These are phyloP conservation scores for Barbus barbus DNA, from an alignment of 2,113 vertebrate species.

Conservation along the genomic window DNA sequence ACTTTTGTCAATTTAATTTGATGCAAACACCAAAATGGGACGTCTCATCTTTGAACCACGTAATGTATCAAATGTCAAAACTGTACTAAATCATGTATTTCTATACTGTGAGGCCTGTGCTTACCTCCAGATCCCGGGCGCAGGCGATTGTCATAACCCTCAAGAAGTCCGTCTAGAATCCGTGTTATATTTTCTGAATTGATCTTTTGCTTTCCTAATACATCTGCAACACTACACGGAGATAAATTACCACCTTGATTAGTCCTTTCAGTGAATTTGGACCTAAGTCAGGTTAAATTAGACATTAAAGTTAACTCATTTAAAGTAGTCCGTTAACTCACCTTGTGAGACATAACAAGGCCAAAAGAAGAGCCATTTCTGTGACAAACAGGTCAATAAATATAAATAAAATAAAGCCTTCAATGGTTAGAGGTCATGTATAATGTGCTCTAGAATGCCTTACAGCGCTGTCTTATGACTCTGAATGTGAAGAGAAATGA, in stretches of 20 bases:
- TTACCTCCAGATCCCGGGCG: slow-evolving; percentile 89
- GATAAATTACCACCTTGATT: neutral
- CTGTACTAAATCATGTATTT: neutral
- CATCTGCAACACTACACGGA: slow-evolving; percentile 70
- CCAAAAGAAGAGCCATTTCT: slow-evolving; percentile 31
- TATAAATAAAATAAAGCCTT: neutral
- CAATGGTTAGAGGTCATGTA: neutral
- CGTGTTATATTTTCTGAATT: slow-evolving; percentile 86
- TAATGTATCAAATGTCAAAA: neutral
- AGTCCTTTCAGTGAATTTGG: neutral
- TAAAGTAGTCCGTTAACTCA: slow-evolving; percentile 7
- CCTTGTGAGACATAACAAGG: slow-evolving; percentile 37
- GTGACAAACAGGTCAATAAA: neutral
- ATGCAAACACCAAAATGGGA: neutral
- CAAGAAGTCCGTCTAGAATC: slow-evolving; percentile 87
- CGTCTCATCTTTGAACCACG: neutral
- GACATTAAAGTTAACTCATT: neutral
- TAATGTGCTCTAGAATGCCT: neutral
- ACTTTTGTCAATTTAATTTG: neutral
- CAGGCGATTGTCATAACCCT: slow-evolving; percentile 91
- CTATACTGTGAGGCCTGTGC: neutral
- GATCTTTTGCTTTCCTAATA: slow-evolving; percentile 67
- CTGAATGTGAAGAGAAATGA: slow-evolving; percentile 14
- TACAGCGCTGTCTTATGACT: neutral
- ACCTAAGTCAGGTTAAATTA: neutral